A percentile compares a stretch with the other conserved stretches of the same genome.
These are phyloP conservation scores for Electrophaes corylata DNA, from an alignment of 2,888 invertebrate genomes.

Conservation along the genomic window DNA sequence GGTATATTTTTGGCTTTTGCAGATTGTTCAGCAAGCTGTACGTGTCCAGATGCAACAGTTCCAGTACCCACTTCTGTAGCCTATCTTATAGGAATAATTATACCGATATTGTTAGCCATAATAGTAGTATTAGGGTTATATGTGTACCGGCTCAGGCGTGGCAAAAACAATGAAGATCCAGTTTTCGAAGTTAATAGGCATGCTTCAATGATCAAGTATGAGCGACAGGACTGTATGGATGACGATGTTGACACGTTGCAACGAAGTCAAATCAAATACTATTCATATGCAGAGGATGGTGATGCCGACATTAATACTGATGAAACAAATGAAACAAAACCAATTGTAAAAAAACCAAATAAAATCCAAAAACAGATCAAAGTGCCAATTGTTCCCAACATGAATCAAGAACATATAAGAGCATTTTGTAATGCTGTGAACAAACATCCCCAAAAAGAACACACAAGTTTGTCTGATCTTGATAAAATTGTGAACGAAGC, in stretches of 20 bases:
- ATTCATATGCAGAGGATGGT: too few relatives aligned
- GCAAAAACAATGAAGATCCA: background rate
- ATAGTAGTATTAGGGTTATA: constrained; percentile 12
- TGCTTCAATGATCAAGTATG: constrained; percentile 18
- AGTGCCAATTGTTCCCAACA: constrained; percentile 19
- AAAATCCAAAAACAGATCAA: constrained; percentile 1
- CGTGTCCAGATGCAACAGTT: background rate
- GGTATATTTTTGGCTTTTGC: constrained; percentile 9
- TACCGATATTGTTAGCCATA: constrained; percentile 6
- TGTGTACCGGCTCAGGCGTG: constrained; percentile 4
- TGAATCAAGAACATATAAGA: constrained; percentile 46
- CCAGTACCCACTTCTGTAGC: background rate
- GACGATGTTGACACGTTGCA: constrained; percentile 16
- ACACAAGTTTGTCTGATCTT: constrained; percentile 46
- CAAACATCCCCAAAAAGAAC: constrained; percentile 39
- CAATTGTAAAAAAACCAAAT: constrained; percentile 25
- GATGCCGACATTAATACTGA: background rate
- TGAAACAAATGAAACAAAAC: background rate
- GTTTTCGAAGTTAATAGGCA: constrained; percentile 7
- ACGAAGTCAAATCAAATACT: constrained; percentile 7
- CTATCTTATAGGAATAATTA: constrained; percentile 7
- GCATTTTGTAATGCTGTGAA: constrained; percentile 44
- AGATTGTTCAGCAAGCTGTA: constrained; percentile 19
- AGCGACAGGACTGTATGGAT: constrained; percentile 8
- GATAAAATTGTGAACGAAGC: constrained; percentile 43